These are phyloP conservation scores for Psilopsiagon aymara DNA, from an alignment of 2,113 vertebrate species.

Conservation along the genomic window DNA sequence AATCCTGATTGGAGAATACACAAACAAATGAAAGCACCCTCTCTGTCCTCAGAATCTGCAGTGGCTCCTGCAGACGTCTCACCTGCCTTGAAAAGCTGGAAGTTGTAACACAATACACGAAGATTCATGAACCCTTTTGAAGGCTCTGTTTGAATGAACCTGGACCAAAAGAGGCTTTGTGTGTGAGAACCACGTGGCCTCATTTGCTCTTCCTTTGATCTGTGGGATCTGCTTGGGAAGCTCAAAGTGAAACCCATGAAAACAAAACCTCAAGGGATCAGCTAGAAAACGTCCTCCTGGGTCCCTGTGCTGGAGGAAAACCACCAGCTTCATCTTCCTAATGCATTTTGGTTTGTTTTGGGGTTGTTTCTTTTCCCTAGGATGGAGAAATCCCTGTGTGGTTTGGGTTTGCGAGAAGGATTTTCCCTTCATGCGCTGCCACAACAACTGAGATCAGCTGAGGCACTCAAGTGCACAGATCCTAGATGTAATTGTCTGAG, in stretches of 20 bases:
- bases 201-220: not conserved
- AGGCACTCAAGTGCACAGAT: conserved; percentile 45
- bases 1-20: not conserved
- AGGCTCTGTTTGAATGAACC: not conserved
- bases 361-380: not conserved
- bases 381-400: conserved; percentile 41
- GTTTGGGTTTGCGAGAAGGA: conserved; percentile 45
- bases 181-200: not conserved
- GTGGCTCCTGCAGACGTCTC: not conserved
- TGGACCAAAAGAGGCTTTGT: not conserved
- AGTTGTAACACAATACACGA: not conserved
- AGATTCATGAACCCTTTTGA: not conserved
- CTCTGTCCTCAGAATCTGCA: not conserved
- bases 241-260: not conserved
- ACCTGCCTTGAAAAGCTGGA: not conserved
- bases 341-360: rapidly evolving
- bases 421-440: conserved; percentile 68
- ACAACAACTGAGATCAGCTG: conserved; percentile 63
- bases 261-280: not conserved
- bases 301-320: not conserved
- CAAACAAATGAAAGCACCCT: not conserved
- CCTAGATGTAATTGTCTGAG: conserved; percentile 57
- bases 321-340: not conserved
- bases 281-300: not conserved
- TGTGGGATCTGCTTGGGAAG: not conserved